Percentiles rank a stretch among this genome's conserved stretches.
Evolutionary conservation across 2,888 invertebrate genomes (phyloP).

Genomic region (Lepas anatifera): DNA sequence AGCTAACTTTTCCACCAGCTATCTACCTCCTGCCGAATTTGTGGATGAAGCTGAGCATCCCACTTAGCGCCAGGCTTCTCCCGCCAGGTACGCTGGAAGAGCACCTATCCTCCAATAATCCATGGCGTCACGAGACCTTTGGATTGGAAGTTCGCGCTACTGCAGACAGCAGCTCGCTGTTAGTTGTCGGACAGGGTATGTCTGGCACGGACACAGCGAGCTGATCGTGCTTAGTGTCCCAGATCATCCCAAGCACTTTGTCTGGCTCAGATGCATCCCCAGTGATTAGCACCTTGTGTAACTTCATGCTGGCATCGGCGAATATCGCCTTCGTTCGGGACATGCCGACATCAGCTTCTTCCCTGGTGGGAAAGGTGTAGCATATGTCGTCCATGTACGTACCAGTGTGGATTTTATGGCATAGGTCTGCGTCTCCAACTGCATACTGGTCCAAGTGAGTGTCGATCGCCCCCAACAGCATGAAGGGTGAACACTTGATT

Average conservation of each 20-base stretch:
- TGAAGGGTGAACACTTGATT: not conserved
- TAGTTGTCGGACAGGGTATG: not conserved
- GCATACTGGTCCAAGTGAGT: not conserved
- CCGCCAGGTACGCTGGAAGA: not conserved
- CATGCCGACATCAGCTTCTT: not conserved
- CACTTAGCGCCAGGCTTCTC: not conserved
- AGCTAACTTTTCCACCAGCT: too few species aligned
- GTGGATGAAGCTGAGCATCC: too few species aligned
- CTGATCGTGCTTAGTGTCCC: not conserved
- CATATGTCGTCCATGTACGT: not conserved
- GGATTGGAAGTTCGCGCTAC: not conserved
- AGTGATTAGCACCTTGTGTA: not conserved
- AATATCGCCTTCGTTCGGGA: not conserved
- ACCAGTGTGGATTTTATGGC: not conserved
- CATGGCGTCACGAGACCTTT: not conserved
- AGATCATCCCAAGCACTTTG: not conserved
- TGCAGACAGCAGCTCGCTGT: not conserved
- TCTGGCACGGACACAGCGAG: not conserved
- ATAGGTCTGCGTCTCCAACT: not conserved
- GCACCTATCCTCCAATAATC: not conserved
- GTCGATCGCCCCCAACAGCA: not conserved
- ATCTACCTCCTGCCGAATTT: too few species aligned
- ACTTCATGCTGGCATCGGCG: not conserved
- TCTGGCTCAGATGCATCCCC: not conserved
- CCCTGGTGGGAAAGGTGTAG: not conserved